Conservation (phyloP, 2,113 vertebrate genomes). For the Tapirus terrestris region DNA sequence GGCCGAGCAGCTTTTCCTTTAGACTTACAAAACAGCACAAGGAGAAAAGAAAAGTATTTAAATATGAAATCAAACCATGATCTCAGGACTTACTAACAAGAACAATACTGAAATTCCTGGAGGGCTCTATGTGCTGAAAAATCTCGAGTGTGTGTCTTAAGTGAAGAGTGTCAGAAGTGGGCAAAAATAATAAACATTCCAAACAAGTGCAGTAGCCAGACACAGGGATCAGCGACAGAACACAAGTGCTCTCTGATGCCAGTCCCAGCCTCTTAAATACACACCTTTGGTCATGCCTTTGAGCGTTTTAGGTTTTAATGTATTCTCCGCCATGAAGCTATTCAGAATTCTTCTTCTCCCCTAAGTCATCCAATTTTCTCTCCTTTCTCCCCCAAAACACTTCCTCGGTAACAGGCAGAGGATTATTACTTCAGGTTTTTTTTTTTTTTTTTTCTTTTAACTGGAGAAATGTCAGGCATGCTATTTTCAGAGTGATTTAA, state of each 20-base stretch:
- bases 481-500: slow-evolving; percentile 85
- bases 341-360: slow-evolving; percentile 54
- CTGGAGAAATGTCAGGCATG: slow-evolving; percentile 78
- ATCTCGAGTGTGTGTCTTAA: neutral
- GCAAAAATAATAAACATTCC: neutral
- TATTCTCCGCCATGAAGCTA: slow-evolving; percentile 52
- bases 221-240: neutral
- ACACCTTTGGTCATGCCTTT: neutral
- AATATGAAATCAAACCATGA: neutral
- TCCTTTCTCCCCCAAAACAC: slow-evolving; percentile 71
- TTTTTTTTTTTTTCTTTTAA: slow-evolving; percentile 80
- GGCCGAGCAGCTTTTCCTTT: neutral
- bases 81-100: neutral
- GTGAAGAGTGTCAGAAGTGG: neutral
- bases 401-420: slow-evolving; percentile 39
- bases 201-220: neutral
- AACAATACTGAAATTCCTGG: neutral
- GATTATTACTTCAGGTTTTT: slow-evolving; percentile 70
- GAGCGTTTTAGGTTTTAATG: slow-evolving; percentile 5
- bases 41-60: neutral
- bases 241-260: neutral
- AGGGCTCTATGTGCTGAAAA: neutral
- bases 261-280: neutral
- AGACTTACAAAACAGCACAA: neutral
- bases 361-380: slow-evolving; percentile 34